These are phyloP conservation scores for Helarctos malayanus DNA, from an alignment of 2,797 vertebrate species.

Conservation along the genomic window DNA sequence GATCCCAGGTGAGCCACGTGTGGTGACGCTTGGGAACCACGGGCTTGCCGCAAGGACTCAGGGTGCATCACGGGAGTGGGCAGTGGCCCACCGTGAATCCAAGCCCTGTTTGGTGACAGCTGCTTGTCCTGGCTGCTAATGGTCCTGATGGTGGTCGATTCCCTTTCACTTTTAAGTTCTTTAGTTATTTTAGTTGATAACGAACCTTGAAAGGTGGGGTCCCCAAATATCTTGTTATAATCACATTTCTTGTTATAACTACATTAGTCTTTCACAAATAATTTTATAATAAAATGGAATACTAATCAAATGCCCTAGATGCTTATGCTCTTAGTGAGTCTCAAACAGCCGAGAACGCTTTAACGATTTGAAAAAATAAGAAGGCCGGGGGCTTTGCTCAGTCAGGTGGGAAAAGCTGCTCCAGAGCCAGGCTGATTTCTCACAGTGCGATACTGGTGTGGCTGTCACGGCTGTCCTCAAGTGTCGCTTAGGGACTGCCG, in stretches of 20 bases:
- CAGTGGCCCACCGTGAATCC: rapidly evolving
- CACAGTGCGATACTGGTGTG: rapidly evolving
- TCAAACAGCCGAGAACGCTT: background rate
- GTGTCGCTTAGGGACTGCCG: rapidly evolving
- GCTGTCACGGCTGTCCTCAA: rapidly evolving
- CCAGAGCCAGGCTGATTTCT: background rate
- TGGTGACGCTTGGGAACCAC: rapidly evolving
- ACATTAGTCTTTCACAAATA: background rate
- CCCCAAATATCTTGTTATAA: background rate
- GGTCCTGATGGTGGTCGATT: rapidly evolving
- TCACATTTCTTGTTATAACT: background rate
- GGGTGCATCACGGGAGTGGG: background rate
- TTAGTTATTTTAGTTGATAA: background rate
- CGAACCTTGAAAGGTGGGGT: background rate
- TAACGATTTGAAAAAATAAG: background rate
- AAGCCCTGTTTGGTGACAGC: rapidly evolving
- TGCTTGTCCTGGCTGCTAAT: rapidly evolving
- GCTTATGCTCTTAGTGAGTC: background rate
- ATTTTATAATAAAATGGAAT: slow-evolving; percentile 23
- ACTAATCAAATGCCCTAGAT: background rate
- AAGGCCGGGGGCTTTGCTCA: background rate
- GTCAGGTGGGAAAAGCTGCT: rapidly evolving
- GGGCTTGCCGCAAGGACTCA: background rate
- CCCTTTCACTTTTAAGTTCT: background rate
- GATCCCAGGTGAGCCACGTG: background rate